phyloP scores from a whole-genome alignment of 1,140 invertebrate species.

The Drosophila erecta region DNA sequence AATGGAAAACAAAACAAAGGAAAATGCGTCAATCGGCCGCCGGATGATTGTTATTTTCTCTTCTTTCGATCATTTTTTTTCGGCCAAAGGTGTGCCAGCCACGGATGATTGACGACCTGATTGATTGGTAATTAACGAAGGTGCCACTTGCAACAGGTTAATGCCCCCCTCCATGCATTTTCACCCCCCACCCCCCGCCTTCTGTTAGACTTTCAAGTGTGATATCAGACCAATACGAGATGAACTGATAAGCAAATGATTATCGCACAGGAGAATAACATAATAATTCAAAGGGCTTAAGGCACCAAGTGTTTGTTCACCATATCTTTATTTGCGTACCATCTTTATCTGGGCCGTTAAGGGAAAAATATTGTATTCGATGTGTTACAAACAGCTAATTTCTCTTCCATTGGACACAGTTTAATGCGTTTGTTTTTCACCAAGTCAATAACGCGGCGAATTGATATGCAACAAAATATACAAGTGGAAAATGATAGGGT shows the following conservation, averaged over 20 bases:
- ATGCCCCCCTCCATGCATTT: conserved; percentile 19
- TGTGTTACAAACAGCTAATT: conserved; percentile 8
- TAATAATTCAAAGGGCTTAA: neutral
- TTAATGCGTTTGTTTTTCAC: conserved; percentile 41
- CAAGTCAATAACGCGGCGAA: conserved; percentile 28
- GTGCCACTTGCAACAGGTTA: conserved; percentile 43
- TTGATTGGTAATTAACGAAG: conserved; percentile 48
- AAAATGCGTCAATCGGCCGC: conserved; percentile 58
- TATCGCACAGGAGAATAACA: neutral
- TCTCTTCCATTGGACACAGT: conserved; percentile 35
- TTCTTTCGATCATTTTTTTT: conserved; percentile 3
- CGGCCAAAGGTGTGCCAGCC: conserved; percentile 29
- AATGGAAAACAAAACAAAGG: conserved; percentile 66
- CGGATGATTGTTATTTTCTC: conserved; percentile 34
- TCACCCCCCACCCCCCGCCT: neutral
- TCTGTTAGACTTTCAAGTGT: neutral
- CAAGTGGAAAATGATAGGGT: conserved; percentile 5
- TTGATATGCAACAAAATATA: conserved; percentile 36
- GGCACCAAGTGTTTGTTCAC: neutral
- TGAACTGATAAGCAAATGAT: neutral
- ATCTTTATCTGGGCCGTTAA: neutral
- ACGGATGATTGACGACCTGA: conserved; percentile 47
- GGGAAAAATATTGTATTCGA: neutral
- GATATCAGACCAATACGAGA: neutral
- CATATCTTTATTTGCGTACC: neutral